phyloP scores from a whole-genome alignment of 2,113 vertebrate genomes.

The Asarcornis scutulata region DNA sequence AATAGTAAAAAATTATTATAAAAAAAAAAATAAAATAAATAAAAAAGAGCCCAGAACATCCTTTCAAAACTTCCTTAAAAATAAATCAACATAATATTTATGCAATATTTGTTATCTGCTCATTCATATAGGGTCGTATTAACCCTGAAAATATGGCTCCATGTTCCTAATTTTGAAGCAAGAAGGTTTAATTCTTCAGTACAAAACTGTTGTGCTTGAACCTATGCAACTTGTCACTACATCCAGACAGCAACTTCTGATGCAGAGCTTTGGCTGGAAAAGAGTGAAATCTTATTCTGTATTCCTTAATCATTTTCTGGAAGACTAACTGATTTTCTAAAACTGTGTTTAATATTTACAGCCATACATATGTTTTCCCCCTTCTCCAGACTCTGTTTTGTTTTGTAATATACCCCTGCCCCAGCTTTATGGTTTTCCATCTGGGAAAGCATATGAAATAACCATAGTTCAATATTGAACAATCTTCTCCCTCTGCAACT shows the following conservation, averaged over 20 bases:
- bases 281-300: neutral
- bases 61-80: neutral
- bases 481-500: neutral
- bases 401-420: slow-evolving; percentile 17
- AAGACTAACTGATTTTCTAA: neutral
- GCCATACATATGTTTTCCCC: slow-evolving; percentile 10
- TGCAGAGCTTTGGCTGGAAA: neutral
- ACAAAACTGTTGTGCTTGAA: neutral
- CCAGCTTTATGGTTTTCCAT: slow-evolving; percentile 41
- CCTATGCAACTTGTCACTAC: accelerated
- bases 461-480: neutral
- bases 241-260: neutral
- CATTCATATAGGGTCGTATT: neutral
- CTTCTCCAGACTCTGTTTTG: slow-evolving; percentile 41
- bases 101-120: neutral
- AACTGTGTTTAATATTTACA: slow-evolving; percentile 10
- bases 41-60: neutral
- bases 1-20: neutral
- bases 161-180: neutral
- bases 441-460: slow-evolving; percentile 52
- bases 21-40: slow-evolving; percentile 26
- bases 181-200: neutral
- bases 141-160: neutral
- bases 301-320: neutral
- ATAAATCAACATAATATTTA: slow-evolving; percentile 9